phyloP scores from a whole-genome alignment of 2,888 invertebrate genomes.

The Drosophila hamatofila region DNA sequence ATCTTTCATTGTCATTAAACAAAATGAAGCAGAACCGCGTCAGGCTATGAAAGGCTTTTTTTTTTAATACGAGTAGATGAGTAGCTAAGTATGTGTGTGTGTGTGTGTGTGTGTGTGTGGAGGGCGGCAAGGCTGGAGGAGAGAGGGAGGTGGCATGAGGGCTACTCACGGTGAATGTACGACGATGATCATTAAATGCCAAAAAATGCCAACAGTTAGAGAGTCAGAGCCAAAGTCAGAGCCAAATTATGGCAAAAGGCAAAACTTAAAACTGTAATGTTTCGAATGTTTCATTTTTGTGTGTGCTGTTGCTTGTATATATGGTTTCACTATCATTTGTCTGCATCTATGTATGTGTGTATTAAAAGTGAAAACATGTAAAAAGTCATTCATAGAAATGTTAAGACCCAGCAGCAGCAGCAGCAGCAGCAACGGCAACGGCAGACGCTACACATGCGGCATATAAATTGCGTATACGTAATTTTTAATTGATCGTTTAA shows the following conservation, averaged over 20 bases:
- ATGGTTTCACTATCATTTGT: slow-evolving; percentile 69
- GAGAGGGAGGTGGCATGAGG: neutral
- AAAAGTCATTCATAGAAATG: slow-evolving; percentile 66
- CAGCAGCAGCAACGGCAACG: slow-evolving; percentile 26
- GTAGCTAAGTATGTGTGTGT: slow-evolving; percentile 27
- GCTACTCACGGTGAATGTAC: slow-evolving; percentile 54
- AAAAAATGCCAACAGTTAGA: slow-evolving; percentile 70
- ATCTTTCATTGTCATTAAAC: slow-evolving; percentile 75
- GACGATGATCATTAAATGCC: slow-evolving; percentile 76
- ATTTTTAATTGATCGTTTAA: slow-evolving; percentile 75
- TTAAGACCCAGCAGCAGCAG: slow-evolving; percentile 30
- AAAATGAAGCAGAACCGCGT: slow-evolving; percentile 80
- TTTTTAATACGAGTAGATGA: slow-evolving; percentile 34
- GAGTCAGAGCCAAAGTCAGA: slow-evolving; percentile 60
- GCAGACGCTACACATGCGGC: slow-evolving; percentile 54
- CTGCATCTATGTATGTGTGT: slow-evolving; percentile 27
- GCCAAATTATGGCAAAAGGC: slow-evolving; percentile 76
- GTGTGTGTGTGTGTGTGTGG: slow-evolving; percentile 16
- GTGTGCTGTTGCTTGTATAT: slow-evolving; percentile 45
- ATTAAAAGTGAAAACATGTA: slow-evolving; percentile 78
- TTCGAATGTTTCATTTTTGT: slow-evolving; percentile 70
- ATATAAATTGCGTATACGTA: slow-evolving; percentile 80
- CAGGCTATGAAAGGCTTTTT: slow-evolving; percentile 72
- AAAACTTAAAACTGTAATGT: slow-evolving; percentile 75
- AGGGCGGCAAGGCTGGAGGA: neutral